A percentile compares a stretch with the other conserved stretches of the same genome.
These are phyloP conservation scores for Drosophila aldrichi DNA, from an alignment of 2,888 invertebrate species.

Conservation along the genomic window DNA sequence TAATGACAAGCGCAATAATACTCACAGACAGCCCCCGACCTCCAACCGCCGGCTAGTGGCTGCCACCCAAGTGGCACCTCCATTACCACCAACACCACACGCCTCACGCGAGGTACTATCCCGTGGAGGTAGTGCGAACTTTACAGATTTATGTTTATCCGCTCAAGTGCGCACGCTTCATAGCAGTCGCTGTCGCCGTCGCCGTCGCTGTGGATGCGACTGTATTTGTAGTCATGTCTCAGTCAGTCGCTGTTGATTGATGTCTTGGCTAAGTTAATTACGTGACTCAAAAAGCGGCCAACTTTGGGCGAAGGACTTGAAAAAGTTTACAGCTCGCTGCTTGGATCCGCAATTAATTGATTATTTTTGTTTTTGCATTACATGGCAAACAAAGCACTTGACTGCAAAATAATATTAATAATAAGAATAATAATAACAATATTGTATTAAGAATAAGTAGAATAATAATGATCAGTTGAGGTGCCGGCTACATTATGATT, in stretches of 20 bases:
- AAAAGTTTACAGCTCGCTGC: slow-evolving; percentile 58
- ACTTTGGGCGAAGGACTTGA: slow-evolving; percentile 42
- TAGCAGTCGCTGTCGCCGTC: slow-evolving; percentile 7
- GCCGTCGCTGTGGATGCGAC: not conserved
- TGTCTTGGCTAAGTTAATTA: slow-evolving; percentile 75
- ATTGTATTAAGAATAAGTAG: slow-evolving; percentile 32
- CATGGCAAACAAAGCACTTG: slow-evolving; percentile 60
- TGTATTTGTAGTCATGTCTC: slow-evolving; percentile 14
- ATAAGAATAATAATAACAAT: slow-evolving; percentile 30
- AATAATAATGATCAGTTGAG: slow-evolving; percentile 41
- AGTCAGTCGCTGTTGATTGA: slow-evolving; percentile 64
- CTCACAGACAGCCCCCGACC: slow-evolving; percentile 34
- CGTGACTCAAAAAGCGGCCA: slow-evolving; percentile 67
- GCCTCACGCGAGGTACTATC: slow-evolving; percentile 34
- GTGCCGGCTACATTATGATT: slow-evolving; percentile 64
- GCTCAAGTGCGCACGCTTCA: slow-evolving; percentile 60
- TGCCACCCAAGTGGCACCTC: not conserved
- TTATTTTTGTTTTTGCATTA: slow-evolving; percentile 46
- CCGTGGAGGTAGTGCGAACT: slow-evolving; percentile 51
- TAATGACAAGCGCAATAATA: slow-evolving; percentile 79
- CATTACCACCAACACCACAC: not conserved
- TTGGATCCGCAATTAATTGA: slow-evolving; percentile 74
- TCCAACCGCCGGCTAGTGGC: not conserved
- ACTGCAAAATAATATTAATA: slow-evolving; percentile 46
- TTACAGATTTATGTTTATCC: slow-evolving; percentile 77